Conservation (phyloP, 2,888 invertebrate species). For the Hydriomena furcata region DNA sequence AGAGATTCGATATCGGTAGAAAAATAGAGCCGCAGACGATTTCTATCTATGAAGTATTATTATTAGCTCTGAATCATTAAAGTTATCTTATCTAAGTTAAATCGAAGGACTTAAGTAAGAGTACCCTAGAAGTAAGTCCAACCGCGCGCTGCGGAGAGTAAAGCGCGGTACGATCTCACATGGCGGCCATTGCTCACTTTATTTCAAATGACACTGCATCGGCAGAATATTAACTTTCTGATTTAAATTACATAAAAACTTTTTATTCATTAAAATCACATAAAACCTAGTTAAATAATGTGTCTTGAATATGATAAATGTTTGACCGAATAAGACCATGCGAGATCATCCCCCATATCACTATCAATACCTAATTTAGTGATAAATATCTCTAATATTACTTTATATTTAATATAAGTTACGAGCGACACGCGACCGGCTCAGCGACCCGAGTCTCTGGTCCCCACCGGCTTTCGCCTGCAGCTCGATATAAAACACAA, state of each 20-base stretch:
- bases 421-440: conserved; percentile 18
- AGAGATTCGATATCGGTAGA: conserved; percentile 61
- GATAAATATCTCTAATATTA: conserved; percentile 36
- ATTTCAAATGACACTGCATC: not conserved
- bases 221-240: not conserved
- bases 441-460: conserved; percentile 2
- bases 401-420: conserved; percentile 24
- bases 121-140: conserved; percentile 41
- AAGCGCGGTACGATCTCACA: conserved; percentile 6
- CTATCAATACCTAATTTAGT: conserved; percentile 34
- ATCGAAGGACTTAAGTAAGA: conserved; percentile 49
- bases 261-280: too few relatives aligned
- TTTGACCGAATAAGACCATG: not conserved
- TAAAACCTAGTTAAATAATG: too few relatives aligned
- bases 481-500: conserved; percentile 30
- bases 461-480: not conserved
- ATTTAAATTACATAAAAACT: too few relatives aligned
- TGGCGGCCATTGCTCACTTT: not conserved
- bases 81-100: conserved; percentile 60
- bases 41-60: conserved; percentile 53
- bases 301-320: not conserved
- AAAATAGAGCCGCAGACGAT: conserved; percentile 68
- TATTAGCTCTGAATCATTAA: conserved; percentile 49
- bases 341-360: conserved; percentile 14
- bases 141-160: conserved; percentile 33